These are phyloP conservation scores for Anagrus nilaparvatae DNA, from an alignment of 1,140 invertebrate genomes.

Conservation along the genomic window DNA sequence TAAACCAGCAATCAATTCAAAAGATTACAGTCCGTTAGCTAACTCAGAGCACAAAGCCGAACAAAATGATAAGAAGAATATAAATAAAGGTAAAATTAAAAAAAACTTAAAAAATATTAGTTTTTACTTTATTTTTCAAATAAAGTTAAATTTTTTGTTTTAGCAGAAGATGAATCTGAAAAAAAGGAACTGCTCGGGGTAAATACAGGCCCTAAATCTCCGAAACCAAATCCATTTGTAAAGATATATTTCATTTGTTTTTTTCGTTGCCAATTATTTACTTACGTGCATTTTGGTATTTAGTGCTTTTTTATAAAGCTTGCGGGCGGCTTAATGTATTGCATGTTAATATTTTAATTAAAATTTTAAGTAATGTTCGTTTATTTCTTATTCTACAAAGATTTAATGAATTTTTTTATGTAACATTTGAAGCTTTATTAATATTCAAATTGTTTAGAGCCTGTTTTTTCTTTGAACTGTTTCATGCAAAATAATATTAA, in stretches of 20 bases:
- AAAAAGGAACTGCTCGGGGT: slow-evolving; percentile 42
- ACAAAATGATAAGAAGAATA: slow-evolving; percentile 33
- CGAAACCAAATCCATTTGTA: slow-evolving; percentile 43
- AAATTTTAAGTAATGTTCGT: no score
- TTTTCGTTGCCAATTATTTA: slow-evolving; percentile 18
- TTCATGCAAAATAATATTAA: no score
- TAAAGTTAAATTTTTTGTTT: slow-evolving; percentile 15
- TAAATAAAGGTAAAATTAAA: slow-evolving; percentile 31
- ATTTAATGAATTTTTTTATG: no score
- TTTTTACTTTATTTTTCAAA: slow-evolving; percentile 3
- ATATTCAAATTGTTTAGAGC: no score
- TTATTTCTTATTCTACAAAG: no score
- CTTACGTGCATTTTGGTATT: slow-evolving; percentile 14
- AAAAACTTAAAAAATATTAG: slow-evolving; percentile 1
- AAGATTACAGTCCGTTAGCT: slow-evolving; percentile 33
- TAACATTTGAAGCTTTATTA: no score
- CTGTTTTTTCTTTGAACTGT: no score
- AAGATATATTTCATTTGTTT: slow-evolving; percentile 38
- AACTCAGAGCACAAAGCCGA: slow-evolving; percentile 30
- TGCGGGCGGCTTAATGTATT: slow-evolving; percentile 23
- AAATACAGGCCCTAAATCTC: slow-evolving; percentile 42
- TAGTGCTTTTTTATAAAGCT: slow-evolving; percentile 13
- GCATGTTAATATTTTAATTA: no score
- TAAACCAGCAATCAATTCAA: slow-evolving; percentile 15
- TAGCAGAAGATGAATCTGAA: slow-evolving; percentile 39